Evolutionary conservation across 2,113 vertebrate species (phyloP).

Genomic region (Macquaria australasica): DNA sequence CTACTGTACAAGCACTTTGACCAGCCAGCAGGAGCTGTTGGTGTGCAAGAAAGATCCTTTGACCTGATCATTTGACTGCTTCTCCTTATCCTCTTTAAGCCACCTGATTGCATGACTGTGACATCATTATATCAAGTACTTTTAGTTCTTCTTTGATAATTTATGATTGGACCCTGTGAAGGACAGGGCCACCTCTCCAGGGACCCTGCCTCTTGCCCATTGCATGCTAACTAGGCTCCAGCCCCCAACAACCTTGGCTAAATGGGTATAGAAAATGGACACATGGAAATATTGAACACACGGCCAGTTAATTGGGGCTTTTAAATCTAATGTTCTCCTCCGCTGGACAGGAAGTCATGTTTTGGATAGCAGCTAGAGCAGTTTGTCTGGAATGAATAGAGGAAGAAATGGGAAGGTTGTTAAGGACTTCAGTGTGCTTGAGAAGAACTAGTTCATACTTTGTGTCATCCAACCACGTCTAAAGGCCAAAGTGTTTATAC

Average conservation of each 20-base stretch:
- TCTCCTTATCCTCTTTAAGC: not conserved
- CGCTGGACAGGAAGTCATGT: not conserved
- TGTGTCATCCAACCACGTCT: not conserved
- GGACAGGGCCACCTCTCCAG: not conserved
- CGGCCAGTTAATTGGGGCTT: not conserved
- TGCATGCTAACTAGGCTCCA: slow-evolving; percentile 3
- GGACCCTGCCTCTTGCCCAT: not conserved
- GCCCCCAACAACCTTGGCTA: slow-evolving; percentile 3
- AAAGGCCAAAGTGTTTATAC: not conserved
- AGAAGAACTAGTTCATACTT: not conserved
- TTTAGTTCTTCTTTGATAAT: not conserved
- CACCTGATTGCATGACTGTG: not conserved
- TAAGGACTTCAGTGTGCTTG: not conserved
- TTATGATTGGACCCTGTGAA: not conserved
- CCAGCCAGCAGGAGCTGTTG: not conserved
- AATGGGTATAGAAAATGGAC: slow-evolving; percentile 3
- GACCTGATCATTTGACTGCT: not conserved
- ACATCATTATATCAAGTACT: not conserved
- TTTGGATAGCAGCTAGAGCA: not conserved
- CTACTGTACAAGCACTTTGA: not conserved
- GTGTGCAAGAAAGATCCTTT: not conserved
- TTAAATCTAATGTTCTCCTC: not conserved
- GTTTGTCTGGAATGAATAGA: slow-evolving; percentile 1
- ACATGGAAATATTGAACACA: slow-evolving; percentile 10
- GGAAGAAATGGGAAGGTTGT: not conserved